A percentile compares a stretch with the other conserved stretches of the same genome.
Evolutionary conservation across 2,797 vertebrate species (phyloP).

Genomic region (Discoglossus pictus): DNA sequence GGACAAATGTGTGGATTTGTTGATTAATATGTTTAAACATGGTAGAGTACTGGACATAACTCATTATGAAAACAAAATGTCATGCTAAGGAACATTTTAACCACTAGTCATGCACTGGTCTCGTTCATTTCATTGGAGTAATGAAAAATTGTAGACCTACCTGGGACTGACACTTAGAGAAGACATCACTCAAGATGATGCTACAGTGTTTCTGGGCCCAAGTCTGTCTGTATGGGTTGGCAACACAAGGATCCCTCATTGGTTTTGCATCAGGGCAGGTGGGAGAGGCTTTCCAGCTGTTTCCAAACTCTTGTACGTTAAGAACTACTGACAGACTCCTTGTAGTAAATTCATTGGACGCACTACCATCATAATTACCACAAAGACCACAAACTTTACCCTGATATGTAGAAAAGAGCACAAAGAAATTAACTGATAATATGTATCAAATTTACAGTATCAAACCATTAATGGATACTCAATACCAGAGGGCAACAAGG

Average conservation of each 20-base stretch:
- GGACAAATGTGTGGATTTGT: too few species aligned
- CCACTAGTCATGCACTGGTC: too few species aligned
- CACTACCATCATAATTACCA: conserved; percentile 83
- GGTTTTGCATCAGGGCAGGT: conserved; percentile 69
- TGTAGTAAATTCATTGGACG: conserved; percentile 81
- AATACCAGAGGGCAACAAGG: too few species aligned
- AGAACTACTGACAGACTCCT: conserved; percentile 73
- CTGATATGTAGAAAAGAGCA: conserved; percentile 64
- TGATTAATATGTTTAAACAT: too few species aligned
- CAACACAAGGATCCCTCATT: conserved; percentile 63
- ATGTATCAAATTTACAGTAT: too few species aligned
- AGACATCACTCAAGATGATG: conserved; percentile 72
- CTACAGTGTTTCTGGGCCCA: conserved; percentile 81
- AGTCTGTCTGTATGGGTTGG: conserved; percentile 74
- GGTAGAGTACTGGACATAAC: too few species aligned
- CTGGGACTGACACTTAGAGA: conserved; percentile 66
- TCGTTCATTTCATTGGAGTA: too few species aligned
- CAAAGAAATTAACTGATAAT: background rate
- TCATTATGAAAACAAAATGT: too few species aligned
- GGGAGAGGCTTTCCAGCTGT: conserved; percentile 82
- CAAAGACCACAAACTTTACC: conserved; percentile 83
- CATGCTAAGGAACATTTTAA: too few species aligned
- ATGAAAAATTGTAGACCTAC: conserved; percentile 8
- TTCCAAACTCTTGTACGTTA: conserved; percentile 75
- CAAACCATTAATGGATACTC: too few species aligned